Conservation (phyloP, 1,140 invertebrate species). For the Globodera rostochiensis region DNA sequence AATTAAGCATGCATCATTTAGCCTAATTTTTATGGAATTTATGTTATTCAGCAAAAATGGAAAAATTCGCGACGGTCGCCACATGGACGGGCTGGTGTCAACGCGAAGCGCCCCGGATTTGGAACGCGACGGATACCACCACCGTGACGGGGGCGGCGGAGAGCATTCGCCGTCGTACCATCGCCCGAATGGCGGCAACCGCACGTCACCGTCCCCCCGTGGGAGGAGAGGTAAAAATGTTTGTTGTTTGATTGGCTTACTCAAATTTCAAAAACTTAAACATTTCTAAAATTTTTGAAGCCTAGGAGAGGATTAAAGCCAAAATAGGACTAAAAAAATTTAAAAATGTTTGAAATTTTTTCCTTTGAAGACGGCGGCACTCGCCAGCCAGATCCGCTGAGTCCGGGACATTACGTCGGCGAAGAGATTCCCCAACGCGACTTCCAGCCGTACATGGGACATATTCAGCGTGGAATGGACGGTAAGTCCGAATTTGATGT, state of each 20-base stretch:
- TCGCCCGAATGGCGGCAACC: background rate
- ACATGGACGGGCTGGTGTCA: background rate
- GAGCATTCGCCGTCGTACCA: background rate
- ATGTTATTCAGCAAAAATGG: background rate
- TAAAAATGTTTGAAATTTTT: background rate
- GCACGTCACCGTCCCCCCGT: background rate
- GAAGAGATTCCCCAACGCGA: background rate
- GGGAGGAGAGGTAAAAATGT: background rate
- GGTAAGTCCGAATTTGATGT: background rate
- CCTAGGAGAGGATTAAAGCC: no score
- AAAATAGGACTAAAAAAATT: no score
- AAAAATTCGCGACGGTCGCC: background rate
- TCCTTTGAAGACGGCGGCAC: background rate
- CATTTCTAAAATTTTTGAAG: no score
- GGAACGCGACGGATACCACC: background rate
- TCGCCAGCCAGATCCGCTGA: background rate
- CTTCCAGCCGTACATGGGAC: background rate
- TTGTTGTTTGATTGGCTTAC: no score
- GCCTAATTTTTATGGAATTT: no score
- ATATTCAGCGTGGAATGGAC: background rate
- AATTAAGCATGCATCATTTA: no score
- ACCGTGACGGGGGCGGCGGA: background rate
- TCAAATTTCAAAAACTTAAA: no score
- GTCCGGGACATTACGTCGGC: background rate
- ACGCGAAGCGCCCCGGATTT: background rate